These are phyloP conservation scores for Zoanthus sansibaricus DNA, from an alignment of 92 coral and sea anemone species.

Conservation along the genomic window DNA sequence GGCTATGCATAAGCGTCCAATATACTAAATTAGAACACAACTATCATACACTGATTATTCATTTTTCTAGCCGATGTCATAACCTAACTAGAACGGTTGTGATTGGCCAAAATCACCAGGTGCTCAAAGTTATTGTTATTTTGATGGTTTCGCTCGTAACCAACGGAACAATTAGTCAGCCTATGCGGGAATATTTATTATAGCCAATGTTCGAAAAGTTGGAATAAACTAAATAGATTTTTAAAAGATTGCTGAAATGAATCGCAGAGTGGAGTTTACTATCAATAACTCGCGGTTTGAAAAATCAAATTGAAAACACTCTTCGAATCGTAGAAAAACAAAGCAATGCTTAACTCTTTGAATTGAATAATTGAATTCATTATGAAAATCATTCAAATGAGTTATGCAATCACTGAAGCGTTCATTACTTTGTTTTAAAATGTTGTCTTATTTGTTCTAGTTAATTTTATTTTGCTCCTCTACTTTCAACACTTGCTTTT, in stretches of 20 bases:
- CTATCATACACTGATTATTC: constrained; percentile 20
- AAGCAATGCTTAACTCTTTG: neutral
- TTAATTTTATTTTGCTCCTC: neutral
- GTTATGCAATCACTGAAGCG: neutral
- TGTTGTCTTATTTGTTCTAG: neutral
- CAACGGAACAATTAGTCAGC: constrained; percentile 4
- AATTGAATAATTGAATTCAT: constrained; percentile 43
- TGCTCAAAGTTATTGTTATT: constrained; percentile 21
- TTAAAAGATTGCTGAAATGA: constrained; percentile 7
- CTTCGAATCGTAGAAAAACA: constrained; percentile 13
- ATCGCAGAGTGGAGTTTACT: neutral
- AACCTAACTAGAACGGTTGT: neutral
- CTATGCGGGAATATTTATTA: neutral
- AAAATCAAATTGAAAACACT: neutral
- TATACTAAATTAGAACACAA: constrained; percentile 32
- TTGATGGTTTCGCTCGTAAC: neutral
- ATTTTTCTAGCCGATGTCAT: constrained; percentile 6
- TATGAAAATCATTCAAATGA: constrained; percentile 15
- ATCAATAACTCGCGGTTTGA: neutral
- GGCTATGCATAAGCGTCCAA: constrained; percentile 12
- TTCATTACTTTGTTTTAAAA: neutral
- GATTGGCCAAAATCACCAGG: constrained; percentile 36
- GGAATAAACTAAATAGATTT: neutral
- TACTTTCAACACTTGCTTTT: neutral
- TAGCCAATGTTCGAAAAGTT: neutral